Conservation (phyloP, 2,888 invertebrate genomes). For the Stenurella melanura region DNA sequence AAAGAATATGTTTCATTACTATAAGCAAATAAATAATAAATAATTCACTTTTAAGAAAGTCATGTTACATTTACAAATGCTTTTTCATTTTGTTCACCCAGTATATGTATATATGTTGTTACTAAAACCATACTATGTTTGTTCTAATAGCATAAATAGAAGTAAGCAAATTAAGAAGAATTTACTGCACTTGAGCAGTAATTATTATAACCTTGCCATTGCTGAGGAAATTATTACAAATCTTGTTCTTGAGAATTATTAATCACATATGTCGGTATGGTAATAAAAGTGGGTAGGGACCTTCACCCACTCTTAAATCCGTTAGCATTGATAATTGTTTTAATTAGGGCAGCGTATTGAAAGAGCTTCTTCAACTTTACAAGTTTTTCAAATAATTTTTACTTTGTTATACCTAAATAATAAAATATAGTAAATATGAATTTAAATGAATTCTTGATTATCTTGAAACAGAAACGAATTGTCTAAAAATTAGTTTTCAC, state of each 20-base stretch:
- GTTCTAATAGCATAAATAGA: background rate
- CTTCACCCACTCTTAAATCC: background rate
- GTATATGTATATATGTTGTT: background rate
- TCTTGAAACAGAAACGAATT: too few species aligned
- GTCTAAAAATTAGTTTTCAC: too few species aligned
- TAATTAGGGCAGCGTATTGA: background rate
- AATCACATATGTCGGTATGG: background rate
- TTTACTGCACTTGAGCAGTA: slow-evolving; percentile 9
- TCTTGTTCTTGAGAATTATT: background rate
- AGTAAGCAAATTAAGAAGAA: background rate
- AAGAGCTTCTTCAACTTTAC: too few species aligned
- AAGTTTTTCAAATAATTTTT: too few species aligned
- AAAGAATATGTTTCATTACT: too few species aligned
- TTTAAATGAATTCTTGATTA: too few species aligned
- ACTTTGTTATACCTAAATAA: too few species aligned
- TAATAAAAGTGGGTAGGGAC: background rate
- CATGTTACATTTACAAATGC: background rate
- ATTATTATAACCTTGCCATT: background rate
- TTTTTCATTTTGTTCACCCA: background rate
- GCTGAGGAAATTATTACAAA: background rate
- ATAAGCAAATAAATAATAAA: too few species aligned
- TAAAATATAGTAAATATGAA: too few species aligned
- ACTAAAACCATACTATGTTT: background rate
- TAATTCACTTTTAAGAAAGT: background rate
- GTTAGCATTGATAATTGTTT: background rate